These are phyloP conservation scores for Philantomba maxwellii DNA, from an alignment of 2,113 vertebrate genomes.

Conservation along the genomic window DNA sequence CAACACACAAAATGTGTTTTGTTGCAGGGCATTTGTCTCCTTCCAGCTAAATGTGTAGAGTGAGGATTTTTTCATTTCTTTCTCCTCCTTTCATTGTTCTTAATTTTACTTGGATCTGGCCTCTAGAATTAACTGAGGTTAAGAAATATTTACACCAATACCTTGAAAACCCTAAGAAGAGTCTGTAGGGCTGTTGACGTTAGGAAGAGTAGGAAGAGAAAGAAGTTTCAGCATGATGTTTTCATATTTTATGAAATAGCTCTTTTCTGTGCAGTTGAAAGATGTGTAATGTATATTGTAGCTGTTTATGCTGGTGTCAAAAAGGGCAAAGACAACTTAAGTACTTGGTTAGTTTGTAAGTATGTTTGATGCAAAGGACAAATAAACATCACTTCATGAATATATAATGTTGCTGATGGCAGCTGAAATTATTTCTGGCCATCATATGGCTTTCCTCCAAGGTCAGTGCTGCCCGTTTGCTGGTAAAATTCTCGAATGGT, in stretches of 20 bases:
- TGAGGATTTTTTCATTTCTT: not conserved
- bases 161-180: not conserved
- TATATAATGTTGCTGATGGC: slow-evolving; percentile 43
- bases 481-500: not conserved
- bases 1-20: not conserved
- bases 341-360: slow-evolving; percentile 31
- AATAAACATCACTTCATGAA: slow-evolving; percentile 47
- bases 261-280: slow-evolving; percentile 14
- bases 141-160: not conserved
- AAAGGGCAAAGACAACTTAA: slow-evolving; percentile 13
- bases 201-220: not conserved
- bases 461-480: slow-evolving; percentile 24
- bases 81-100: not conserved
- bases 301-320: not conserved
- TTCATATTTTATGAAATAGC: not conserved
- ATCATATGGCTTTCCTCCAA: slow-evolving; percentile 24
- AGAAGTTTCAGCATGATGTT: not conserved
- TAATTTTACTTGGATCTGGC: not conserved
- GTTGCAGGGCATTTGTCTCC: not conserved
- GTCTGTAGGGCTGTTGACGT: not conserved
- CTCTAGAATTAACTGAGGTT: slow-evolving; percentile 16
- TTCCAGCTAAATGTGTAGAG: slow-evolving; percentile 13
- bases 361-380: slow-evolving; percentile 16
- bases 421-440: slow-evolving; percentile 49
- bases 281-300: not conserved